A percentile compares a stretch with the other conserved stretches of the same genome.
Conservation (phyloP, 2,113 vertebrate genomes). For the Butorides virescens region DNA sequence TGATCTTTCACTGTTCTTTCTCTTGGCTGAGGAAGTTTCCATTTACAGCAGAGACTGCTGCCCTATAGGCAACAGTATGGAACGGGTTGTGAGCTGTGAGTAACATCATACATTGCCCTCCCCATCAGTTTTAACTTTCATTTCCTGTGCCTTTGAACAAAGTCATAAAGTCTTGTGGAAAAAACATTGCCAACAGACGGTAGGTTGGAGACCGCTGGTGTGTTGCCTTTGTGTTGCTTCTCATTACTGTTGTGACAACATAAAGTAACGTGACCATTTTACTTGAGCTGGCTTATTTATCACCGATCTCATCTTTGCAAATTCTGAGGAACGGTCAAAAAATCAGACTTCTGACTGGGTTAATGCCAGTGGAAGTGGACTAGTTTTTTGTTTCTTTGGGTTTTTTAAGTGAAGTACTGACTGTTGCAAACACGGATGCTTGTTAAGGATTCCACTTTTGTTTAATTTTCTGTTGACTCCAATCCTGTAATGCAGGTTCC, state of each 20-base stretch:
- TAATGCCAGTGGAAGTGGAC: not conserved
- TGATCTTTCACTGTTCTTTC: not conserved
- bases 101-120: not conserved
- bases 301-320: not conserved
- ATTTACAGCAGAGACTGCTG: not conserved
- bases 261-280: not conserved
- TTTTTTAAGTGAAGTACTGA: not conserved
- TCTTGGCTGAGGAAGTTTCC: not conserved
- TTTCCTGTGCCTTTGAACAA: not conserved
- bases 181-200: not conserved
- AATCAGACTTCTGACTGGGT: not conserved
- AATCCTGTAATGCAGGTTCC: not conserved
- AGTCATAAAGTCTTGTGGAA: not conserved
- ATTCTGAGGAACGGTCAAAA: not conserved
- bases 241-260: not conserved
- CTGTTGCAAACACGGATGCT: not conserved
- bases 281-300: not conserved
- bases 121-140: not conserved
- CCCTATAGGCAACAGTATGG: not conserved
- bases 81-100: not conserved
- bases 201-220: not conserved
- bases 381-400: fast-evolving
- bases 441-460: not conserved
- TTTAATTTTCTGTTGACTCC: not conserved
- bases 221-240: not conserved